Evolutionary conservation across 2,113 vertebrate genomes (phyloP), one percentile per base, ranked within the genome.

Genomic region (Phainopepla nitens): DNA sequence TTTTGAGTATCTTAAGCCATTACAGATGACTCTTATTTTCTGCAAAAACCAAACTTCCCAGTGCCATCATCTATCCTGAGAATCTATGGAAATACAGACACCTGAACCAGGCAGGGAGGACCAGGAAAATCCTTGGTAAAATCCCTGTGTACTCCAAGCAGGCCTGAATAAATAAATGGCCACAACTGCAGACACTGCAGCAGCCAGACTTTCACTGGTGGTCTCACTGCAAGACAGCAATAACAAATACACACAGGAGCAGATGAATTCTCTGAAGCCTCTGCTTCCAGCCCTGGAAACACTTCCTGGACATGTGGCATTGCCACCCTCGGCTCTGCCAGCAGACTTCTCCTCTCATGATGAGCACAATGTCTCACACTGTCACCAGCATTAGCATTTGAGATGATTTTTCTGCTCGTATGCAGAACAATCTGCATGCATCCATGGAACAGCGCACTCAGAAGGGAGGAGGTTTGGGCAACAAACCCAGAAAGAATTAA

Each of bases 121-220:
- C 10, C 22, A 17, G 41, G 50, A 85, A n/a, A 60, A 51, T 75
- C 75, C 49, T n/a, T 20, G 65, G 50, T 88, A 20, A 88, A 71
- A 53, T 29, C 44, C 28, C 60, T 27, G 44, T 39, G 20, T 33
- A 82, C 35, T 76, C 57, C 17, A 39, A 64, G 51, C 47, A 82
- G 44, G n/a, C 28, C n/a, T 10, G 12, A 49, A 62, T 51, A 76
- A 53, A 76, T n/a, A 42, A 91, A 69, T 31, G n/a, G 33, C 44
- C 53, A 33, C 0, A 0, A 50, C 0, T 39, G 31, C 53, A 64
- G 41, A 36, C 41, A 1, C 33, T 45, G 56, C 1, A 2, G 49
- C 42, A 56, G 56, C 25, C 2, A 0, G 49, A 70, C 64, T 29
- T 62, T 60, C 0, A 0, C 39, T n/a, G 51, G 22, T 3, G 0